Evolutionary conservation across 2,888 invertebrate species (phyloP).

Genomic region (Drosophila leonis): DNA sequence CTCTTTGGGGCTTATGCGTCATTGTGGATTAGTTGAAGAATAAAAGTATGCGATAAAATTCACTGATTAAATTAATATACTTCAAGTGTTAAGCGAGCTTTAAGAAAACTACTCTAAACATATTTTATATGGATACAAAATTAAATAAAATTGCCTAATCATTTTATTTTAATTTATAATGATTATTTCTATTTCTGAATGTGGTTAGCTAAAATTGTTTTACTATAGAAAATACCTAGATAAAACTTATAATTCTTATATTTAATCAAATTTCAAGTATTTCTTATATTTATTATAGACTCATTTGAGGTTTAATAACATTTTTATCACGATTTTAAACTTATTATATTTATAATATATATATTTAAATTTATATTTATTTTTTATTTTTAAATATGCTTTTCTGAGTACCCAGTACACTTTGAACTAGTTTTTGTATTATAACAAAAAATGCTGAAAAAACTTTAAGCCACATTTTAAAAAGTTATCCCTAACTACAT

Average conservation of each 20-base stretch:
- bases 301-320: too few relatives aligned
- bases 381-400: not conserved
- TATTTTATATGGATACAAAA: not conserved
- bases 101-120: not conserved
- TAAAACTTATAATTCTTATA: too few relatives aligned
- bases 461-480: too few relatives aligned
- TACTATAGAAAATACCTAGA: not conserved
- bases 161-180: too few relatives aligned
- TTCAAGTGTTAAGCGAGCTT: not conserved
- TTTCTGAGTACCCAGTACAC: too few relatives aligned
- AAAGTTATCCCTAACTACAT: not conserved
- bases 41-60: constrained; percentile 2
- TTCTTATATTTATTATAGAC: too few relatives aligned
- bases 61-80: not conserved
- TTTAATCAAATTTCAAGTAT: too few relatives aligned
- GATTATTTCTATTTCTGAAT: not conserved
- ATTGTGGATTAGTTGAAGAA: constrained; percentile 5
- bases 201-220: not conserved
- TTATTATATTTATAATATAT: not conserved
- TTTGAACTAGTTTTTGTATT: too few relatives aligned
- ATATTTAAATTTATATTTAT: not conserved
- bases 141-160: not conserved
- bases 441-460: too few relatives aligned
- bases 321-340: too few relatives aligned
- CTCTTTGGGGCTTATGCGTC: constrained; percentile 41